A percentile compares a stretch with the other conserved stretches of the same genome.
These are phyloP conservation scores for Palloptera scutellata DNA, from an alignment of 2,888 invertebrate species.

Conservation along the genomic window DNA sequence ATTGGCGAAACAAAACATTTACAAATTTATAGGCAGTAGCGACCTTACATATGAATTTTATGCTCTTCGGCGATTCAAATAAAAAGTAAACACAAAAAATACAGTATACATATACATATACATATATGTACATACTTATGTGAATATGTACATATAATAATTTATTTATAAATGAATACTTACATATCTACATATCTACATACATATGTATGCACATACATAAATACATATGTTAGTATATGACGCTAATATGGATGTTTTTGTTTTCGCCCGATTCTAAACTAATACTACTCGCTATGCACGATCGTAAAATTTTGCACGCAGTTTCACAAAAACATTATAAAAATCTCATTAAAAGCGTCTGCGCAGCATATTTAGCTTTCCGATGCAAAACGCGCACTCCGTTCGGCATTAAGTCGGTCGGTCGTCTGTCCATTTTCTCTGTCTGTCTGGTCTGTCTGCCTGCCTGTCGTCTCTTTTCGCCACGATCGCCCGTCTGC, in stretches of 20 bases:
- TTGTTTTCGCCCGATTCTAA: constrained; percentile 20
- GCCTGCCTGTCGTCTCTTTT: not conserved
- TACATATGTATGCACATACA: not conserved
- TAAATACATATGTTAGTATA: not conserved
- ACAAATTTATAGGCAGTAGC: too few species aligned
- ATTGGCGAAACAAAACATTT: too few species aligned
- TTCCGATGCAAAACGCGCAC: constrained; percentile 3
- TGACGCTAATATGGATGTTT: not conserved
- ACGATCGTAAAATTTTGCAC: constrained; percentile 32
- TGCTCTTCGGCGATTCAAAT: too few species aligned
- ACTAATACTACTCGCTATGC: constrained; percentile 28
- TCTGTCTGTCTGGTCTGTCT: too few species aligned
- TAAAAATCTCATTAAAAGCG: constrained; percentile 54
- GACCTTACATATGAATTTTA: too few species aligned
- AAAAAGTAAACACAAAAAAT: not conserved
- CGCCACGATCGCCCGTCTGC: constrained; percentile 3
- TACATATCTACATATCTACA: not conserved
- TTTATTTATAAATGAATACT: not conserved
- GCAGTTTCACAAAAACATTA: constrained; percentile 41
- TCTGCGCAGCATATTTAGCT: constrained; percentile 48
- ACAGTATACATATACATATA: not conserved
- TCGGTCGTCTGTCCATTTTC: too few species aligned
- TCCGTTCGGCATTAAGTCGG: constrained; percentile 20
- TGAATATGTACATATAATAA: not conserved
- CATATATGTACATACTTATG: too few species aligned